Evolutionary conservation across 2,888 invertebrate genomes (phyloP).

Genomic region (Myopa tessellatipennis): DNA sequence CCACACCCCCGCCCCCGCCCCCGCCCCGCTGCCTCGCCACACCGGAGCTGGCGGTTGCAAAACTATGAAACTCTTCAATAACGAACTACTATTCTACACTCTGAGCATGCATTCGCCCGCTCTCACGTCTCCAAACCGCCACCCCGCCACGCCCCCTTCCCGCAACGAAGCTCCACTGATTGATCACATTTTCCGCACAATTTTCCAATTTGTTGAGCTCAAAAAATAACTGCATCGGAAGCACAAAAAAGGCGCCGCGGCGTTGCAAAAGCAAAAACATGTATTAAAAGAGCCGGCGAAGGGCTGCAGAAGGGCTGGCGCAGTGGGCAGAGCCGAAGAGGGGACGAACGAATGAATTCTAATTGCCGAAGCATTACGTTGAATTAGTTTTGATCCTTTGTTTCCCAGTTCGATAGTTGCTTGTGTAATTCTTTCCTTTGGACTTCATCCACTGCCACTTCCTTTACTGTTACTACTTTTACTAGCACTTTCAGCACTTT

Average conservation of each 20-base stretch:
- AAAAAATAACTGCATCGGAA: constrained; percentile 21
- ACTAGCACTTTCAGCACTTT: neutral
- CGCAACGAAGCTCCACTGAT: constrained; percentile 42
- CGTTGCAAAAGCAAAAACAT: neutral
- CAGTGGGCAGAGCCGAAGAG: neutral
- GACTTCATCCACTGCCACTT: constrained; percentile 26
- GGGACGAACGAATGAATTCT: constrained; percentile 45
- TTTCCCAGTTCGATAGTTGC: constrained; percentile 39
- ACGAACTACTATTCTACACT: neutral
- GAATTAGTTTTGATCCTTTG: constrained; percentile 50
- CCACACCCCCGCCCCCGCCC: neutral
- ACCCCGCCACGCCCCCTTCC: neutral
- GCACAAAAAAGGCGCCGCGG: constrained; percentile 4
- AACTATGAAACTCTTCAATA: neutral
- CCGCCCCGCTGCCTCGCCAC: neutral
- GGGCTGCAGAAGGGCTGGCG: neutral
- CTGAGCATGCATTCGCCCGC: neutral
- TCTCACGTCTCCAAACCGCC: neutral
- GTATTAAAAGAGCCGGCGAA: neutral
- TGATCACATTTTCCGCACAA: constrained; percentile 39
- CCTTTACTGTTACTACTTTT: neutral
- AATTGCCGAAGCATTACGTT: constrained; percentile 49
- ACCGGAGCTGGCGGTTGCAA: neutral
- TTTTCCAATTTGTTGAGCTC: constrained; percentile 36
- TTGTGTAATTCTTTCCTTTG: constrained; percentile 28